Evolutionary conservation across 1,140 invertebrate species (phyloP), one percentile per base, ranked within the genome.

Genomic region (Ephestia elutella): DNA sequence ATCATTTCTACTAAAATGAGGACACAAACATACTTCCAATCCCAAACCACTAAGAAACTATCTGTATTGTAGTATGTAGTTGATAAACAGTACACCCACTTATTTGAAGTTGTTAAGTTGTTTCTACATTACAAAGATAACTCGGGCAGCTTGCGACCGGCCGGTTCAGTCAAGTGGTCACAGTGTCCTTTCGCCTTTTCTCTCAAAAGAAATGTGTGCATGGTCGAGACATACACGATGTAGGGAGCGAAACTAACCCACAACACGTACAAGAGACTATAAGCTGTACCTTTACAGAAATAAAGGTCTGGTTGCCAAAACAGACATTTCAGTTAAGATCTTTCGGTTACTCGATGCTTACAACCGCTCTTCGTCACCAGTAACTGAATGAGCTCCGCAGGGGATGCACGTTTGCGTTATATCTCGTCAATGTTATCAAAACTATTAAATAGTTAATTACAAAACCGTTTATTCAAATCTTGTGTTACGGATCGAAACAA

Each of bases 101-200:
- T 32, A 44, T 8, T 44, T 44, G 5, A 44, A n/a, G 38, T 8
- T 44, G 38, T 44, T 44, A 44, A 44, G 38, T 44, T 44, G 38
- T 44, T 44, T n/a, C 15, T 17, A 44, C 38, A 38, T 11, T 58
- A 55, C 60, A 56, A 49, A 55, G 60, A 60, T 62, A 51, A 65
- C 32, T 54, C 57, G 56, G 56, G 56, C 54, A 48, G 49, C 63
- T 15, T 17, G 38, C 38, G 38, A 17, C 38, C 38, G 66, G 66
- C 63, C 65, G 62, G 66, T 62, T 49, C 62, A 56, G 38, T 66
- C 59, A 68, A 64, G 66, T 62, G 58, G 67, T 62, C 35, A 48
- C 57, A 60, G 76, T 83, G 78, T 86, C 83, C 80, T 83, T 84
- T 86, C 74, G 81, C 78, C 78, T 85, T 85, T 82, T 83, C 82